Percentiles rank a stretch among this genome's conserved stretches.
These are phyloP conservation scores for Liasis olivaceus DNA, from an alignment of 2,797 vertebrate genomes.

Conservation along the genomic window DNA sequence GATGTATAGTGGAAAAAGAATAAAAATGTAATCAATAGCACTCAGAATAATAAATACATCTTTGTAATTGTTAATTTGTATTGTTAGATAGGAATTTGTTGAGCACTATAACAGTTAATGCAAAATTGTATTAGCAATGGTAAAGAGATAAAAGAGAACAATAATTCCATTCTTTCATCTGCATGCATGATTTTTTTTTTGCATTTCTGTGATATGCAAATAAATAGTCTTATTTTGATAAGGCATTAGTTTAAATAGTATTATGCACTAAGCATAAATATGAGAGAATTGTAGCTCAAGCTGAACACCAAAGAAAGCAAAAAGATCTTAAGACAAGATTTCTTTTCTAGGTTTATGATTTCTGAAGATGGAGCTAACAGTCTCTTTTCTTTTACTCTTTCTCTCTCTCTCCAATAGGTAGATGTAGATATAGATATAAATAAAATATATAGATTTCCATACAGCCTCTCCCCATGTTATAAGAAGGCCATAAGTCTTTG, in stretches of 20 bases:
- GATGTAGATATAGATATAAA: neutral
- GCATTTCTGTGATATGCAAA: neutral
- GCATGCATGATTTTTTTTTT: slow-evolving; percentile 46
- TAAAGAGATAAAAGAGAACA: slow-evolving; percentile 35
- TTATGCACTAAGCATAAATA: neutral
- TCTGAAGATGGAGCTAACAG: neutral
- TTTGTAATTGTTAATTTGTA: slow-evolving; percentile 60
- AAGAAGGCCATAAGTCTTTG: neutral
- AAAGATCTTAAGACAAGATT: neutral
- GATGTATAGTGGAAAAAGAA: slow-evolving; percentile 25
- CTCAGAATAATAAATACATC: slow-evolving; percentile 58
- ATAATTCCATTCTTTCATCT: slow-evolving; percentile 57
- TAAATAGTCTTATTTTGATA: slow-evolving; percentile 43
- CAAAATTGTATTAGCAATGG: slow-evolving; percentile 53
- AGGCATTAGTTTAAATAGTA: neutral
- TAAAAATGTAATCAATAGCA: slow-evolving; percentile 59
- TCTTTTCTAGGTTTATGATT: neutral
- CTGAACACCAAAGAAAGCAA: neutral
- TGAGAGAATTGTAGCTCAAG: neutral
- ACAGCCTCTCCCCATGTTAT: neutral
- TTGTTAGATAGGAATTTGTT: slow-evolving; percentile 45
- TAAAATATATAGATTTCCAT: neutral
- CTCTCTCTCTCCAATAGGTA: neutral
- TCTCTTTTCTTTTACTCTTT: neutral
- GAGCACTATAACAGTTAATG: slow-evolving; percentile 20